Evolutionary conservation across 2,797 vertebrate species (phyloP), one percentile per base, ranked within the genome.

Genomic region (Sebastes flavidus): DNA sequence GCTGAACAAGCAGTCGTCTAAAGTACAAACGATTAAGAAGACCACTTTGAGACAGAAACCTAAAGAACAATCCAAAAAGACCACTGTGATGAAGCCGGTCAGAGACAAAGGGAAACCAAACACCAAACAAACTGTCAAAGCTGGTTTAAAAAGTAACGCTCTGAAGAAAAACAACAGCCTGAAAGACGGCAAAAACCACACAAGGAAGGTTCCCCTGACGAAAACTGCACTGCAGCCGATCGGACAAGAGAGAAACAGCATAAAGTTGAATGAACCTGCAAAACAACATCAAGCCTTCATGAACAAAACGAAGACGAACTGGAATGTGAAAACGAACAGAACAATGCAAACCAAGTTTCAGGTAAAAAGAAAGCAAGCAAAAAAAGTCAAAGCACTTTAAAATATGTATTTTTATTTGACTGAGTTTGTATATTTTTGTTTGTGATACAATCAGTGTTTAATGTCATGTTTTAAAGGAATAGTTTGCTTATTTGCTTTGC

Each of bases 221-320:
- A 77, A 85, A 56, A 29, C 7, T 20, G 52, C 18, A 1, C 65
- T 18, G 72, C 81, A 68, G 29, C 46, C 56, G 25, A 65, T 4
- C 18, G 42, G 13, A 69, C 59, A 29, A 1, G 12, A 62, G 13
- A 80, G 29, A 58, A 75, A 83, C 75, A 74, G 30, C 54, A 16
- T 70, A 0, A 76, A 80, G 65, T 12, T 77, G 5, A 82, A 58
- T 62, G 59, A 34, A 10, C 7, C 76, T 13, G 30, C 49, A 7
- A 54, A 34, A 46, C 32, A 65, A 32, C 2, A 32, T 54, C 65
- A 32, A 2, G 20, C 52, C 20, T 52, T 63, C 8, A 7, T 49
- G 54, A 90, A 91, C 22, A 69, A 72, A 81, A 84, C 82, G 0
- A 76, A 70, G 38, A 86, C 72, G 61, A 34, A 55, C 18, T 7